Evolutionary conservation across 2,888 invertebrate genomes (phyloP).

Genomic region (Gisinianus flammeolus): DNA sequence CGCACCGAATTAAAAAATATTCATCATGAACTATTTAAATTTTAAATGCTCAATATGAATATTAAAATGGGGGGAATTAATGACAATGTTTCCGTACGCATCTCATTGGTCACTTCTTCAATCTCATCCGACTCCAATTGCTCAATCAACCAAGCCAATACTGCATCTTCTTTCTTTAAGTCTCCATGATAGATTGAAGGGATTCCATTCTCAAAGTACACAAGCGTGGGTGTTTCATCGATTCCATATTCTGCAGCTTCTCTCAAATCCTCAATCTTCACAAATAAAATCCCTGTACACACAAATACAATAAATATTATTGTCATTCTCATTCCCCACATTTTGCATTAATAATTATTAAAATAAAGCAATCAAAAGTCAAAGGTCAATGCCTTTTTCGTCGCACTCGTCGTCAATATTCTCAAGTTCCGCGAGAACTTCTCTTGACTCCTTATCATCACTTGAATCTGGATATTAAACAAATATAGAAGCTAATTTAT

Average conservation of each 20-base stretch:
- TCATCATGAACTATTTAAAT: too few relatives aligned
- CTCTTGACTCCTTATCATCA: slow-evolving; percentile 76
- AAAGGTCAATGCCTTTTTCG: slow-evolving; percentile 67
- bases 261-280: slow-evolving; percentile 78
- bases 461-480: too few relatives aligned
- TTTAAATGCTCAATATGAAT: too few relatives aligned
- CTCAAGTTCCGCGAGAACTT: slow-evolving; percentile 84
- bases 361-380: neutral
- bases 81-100: too few relatives aligned
- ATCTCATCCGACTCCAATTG: slow-evolving; percentile 92
- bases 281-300: slow-evolving; percentile 75
- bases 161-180: slow-evolving; percentile 85
- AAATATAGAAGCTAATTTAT: neutral
- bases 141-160: slow-evolving; percentile 75
- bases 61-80: too few relatives aligned
- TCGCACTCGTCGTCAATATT: slow-evolving; percentile 73
- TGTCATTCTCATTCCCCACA: too few relatives aligned
- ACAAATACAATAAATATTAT: neutral
- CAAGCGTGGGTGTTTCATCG: slow-evolving; percentile 74
- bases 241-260: slow-evolving; percentile 92
- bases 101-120: slow-evolving; percentile 92
- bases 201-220: slow-evolving; percentile 90
- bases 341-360: too few relatives aligned
- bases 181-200: slow-evolving; percentile 87
- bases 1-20: too few relatives aligned